These are phyloP conservation scores for Menidia menidia DNA, from an alignment of 2,797 vertebrate genomes.

Conservation along the genomic window DNA sequence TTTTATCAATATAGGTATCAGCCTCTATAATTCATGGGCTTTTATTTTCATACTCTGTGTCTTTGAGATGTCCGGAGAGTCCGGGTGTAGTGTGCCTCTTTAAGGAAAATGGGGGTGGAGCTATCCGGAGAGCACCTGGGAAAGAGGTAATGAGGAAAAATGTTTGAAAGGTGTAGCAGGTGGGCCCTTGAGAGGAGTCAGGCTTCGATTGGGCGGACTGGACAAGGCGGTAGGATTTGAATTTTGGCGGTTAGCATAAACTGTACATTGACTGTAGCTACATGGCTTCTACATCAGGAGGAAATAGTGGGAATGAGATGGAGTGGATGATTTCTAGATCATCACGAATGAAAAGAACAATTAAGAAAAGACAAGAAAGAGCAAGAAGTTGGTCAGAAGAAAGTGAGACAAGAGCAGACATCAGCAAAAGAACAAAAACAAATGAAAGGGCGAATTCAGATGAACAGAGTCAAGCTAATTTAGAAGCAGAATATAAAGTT, in stretches of 20 bases:
- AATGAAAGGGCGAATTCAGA: not conserved
- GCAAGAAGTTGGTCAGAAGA: not conserved
- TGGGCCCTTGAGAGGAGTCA: too few relatives aligned
- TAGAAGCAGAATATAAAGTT: not conserved
- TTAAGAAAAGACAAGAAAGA: not conserved
- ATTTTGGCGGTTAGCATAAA: not conserved
- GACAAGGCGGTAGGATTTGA: slow-evolving; percentile 18
- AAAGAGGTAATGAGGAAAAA: too few relatives aligned
- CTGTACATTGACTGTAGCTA: not conserved
- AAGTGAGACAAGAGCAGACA: not conserved
- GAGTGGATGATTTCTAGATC: not conserved
- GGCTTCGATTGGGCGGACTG: too few relatives aligned
- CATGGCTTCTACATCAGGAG: not conserved
- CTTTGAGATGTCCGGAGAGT: too few relatives aligned
- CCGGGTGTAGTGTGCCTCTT: too few relatives aligned
- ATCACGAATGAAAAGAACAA: not conserved
- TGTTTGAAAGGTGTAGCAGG: too few relatives aligned
- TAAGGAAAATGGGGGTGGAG: too few relatives aligned
- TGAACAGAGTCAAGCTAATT: not conserved
- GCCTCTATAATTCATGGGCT: too few relatives aligned
- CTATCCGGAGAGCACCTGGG: too few relatives aligned
- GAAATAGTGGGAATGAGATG: not conserved
- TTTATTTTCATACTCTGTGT: too few relatives aligned
- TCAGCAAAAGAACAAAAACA: not conserved
- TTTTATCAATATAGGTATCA: too few relatives aligned